These are phyloP conservation scores for Halcyon senegalensis DNA, from an alignment of 2,113 vertebrate genomes.

Conservation along the genomic window DNA sequence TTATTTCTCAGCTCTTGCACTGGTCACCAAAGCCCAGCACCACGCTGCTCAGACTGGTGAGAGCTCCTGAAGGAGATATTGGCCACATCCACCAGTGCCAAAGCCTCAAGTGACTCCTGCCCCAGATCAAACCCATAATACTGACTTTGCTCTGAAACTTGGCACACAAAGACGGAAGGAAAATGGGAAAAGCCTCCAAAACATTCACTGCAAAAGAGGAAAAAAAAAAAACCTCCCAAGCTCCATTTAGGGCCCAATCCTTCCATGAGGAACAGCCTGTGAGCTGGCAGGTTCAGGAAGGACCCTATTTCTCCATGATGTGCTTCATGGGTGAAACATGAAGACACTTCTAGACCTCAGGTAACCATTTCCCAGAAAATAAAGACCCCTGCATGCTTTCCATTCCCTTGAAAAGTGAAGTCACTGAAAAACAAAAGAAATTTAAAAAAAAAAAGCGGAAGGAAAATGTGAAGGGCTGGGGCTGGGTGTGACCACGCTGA, in stretches of 20 bases:
- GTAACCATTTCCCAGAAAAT: neutral
- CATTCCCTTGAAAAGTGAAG: neutral
- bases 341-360: neutral
- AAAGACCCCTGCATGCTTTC: neutral
- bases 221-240: accelerated
- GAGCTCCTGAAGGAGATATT: neutral
- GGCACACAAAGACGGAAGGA: accelerated
- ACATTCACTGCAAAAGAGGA: neutral
- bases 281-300: neutral
- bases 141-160: neutral
- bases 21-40: neutral
- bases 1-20: accelerated
- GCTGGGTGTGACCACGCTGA: neutral
- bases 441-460: neutral
- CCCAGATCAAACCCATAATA: accelerated
- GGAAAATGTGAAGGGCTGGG: neutral
- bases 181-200: neutral
- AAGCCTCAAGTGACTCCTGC: neutral
- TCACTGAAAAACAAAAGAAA: neutral
- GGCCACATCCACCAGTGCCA: neutral
- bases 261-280: neutral
- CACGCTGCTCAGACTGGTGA: accelerated
- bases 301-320: accelerated
- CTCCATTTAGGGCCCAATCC: neutral
- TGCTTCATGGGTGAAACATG: accelerated